Base-by-base conservation (phyloP, 2,113 vertebrate genomes). In the Maccullochella peelii region DNA sequence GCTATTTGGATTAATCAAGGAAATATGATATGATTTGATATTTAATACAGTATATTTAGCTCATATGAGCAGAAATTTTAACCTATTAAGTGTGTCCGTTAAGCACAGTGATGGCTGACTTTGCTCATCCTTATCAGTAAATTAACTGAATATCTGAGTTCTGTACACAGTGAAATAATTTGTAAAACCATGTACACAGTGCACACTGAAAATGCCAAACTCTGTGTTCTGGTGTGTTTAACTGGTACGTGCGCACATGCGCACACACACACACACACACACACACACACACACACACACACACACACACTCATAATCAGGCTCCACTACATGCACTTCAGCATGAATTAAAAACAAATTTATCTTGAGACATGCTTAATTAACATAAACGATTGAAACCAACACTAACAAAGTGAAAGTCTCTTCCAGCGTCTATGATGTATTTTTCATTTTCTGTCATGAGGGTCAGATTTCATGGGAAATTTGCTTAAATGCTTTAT, bases 391-490 rank as follows among this genome's bases (percentile, higher is more conserved):
- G 33, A 8, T 18, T 79, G 1, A 50, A 73, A 61, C 4, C 12
- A 36, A 57, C 4, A 50, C 52, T 3, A 62, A 67, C 25, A 54
- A 57, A 70, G 18, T 50, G 16, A 5, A 69, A 42, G n/a, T 74
- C 23, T 72, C n/a, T 36, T 25, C 12, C 23, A 18, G 33, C 15
- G 0, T 61, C 20, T 27, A 33, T 49, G 33, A 38, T 27, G 5
- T 14, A 21, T 71, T 62, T 55, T 40, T 16, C 6, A 42, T 58
- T 78, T 76, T 77, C 36, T 65, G 44, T 61, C 55, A 55, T 15
- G 3, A 66, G 15, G 16, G 33, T 23, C 54, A 36, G 25, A 42
- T 74, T 74, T 66, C 70, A 65, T 18, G n/a, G 5, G 49, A 44
- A 49, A 61, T 30, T 44, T 76, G 30, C 23, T 66, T 68, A 16